Evolutionary conservation across 1,140 invertebrate genomes (phyloP), one percentile per base, ranked within the genome.

Genomic region (Platorchestia sp.): DNA sequence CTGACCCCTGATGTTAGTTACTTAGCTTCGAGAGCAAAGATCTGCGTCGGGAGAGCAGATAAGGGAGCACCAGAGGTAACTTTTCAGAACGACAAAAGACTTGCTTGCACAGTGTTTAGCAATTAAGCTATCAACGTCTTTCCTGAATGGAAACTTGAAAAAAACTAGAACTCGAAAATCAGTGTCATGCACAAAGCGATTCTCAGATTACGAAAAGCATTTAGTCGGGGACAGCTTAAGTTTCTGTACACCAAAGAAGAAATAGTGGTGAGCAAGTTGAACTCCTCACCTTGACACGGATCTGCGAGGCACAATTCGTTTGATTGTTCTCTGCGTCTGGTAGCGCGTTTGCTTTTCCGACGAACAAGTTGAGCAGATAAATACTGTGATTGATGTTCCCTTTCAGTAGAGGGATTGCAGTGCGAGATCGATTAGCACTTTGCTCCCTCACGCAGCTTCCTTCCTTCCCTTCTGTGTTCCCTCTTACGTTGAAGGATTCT

Each of bases 281-380:
- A 89, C 41, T 89, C 3, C 27, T 89, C 36, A 43, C 87, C 87
- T 89, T 89, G 87, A 89, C 87, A 89, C 41, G 87, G 27, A 89
- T 89, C n/a, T 44, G 43, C 43, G 87, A 89, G 87, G 27, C 87
- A 89, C 87, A 89, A 89, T 42, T 75, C 36, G 59, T 75, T 51
- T 36, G 59, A 75, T 36, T 75, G 87, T 27, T 42, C 87, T 89
- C 43, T 14, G 22, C 41, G 87, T 44, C 87, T 44, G 87, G 87
- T 43, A 89, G 43, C 87, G 7, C 7, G 87, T 89, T 89, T 89
- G 27, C 87, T 89, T 89, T 86, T 89, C 87, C 41, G 43, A 44
- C 87, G 87, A 89, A 89, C 87, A 89, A 89, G 87, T 89, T 89
- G n/a, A 44, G 87, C 27, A 44, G n/a, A 42, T 89, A 89, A 89